Evolutionary conservation across 2,888 invertebrate species (phyloP).

Genomic region (Epistrophella euchroma): DNA sequence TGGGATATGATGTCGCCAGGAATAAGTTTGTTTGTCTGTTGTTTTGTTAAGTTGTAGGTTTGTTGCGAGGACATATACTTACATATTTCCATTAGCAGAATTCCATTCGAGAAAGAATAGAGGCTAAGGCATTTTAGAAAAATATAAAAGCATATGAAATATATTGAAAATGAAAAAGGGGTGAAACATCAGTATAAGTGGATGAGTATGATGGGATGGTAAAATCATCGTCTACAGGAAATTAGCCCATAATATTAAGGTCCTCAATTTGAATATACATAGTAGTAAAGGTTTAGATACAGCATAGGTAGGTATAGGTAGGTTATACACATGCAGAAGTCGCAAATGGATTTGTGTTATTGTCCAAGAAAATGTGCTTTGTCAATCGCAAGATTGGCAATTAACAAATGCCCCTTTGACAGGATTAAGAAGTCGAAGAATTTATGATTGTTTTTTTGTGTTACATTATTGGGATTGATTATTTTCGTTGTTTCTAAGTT

Average conservation of each 20-base stretch:
- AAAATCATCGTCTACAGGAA: slow-evolving; percentile 35
- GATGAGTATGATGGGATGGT: not conserved
- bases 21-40: slow-evolving; percentile 73
- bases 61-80: slow-evolving; percentile 68
- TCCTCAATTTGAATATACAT: slow-evolving; percentile 22
- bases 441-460: not conserved
- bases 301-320: not conserved
- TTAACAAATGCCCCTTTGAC: slow-evolving; percentile 58
- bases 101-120: slow-evolving; percentile 51
- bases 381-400: slow-evolving; percentile 55
- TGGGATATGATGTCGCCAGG: slow-evolving; percentile 73
- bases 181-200: slow-evolving; percentile 17
- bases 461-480: not conserved
- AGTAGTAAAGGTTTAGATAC: not conserved
- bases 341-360: slow-evolving; percentile 53
- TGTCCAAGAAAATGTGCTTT: slow-evolving; percentile 55
- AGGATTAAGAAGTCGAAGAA: slow-evolving; percentile 33
- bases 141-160: slow-evolving; percentile 70
- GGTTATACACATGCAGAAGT: too few relatives aligned
- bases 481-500: not conserved
- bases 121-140: slow-evolving; percentile 54
- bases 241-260: slow-evolving; percentile 56
- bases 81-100: slow-evolving; percentile 73
- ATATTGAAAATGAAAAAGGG: slow-evolving; percentile 46
- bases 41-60: slow-evolving; percentile 73